Evolutionary conservation across 2,888 invertebrate genomes (phyloP).

Genomic region (Plebejus melissa): DNA sequence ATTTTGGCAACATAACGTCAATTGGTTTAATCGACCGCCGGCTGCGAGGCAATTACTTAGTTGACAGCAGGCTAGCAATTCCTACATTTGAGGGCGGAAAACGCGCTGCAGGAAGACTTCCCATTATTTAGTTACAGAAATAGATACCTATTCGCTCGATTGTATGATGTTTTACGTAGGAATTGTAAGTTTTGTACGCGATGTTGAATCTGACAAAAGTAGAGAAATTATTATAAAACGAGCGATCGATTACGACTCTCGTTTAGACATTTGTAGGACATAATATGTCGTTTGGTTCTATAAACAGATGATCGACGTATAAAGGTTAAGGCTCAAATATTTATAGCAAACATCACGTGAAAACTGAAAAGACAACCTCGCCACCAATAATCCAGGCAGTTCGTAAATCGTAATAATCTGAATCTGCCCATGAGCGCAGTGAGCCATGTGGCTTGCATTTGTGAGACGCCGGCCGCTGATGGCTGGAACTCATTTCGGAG

Average conservation of each 20-base stretch:
- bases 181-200: background rate
- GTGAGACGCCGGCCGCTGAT: background rate
- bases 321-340: background rate
- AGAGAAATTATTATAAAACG: no score
- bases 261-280: no score
- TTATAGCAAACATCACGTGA: conserved; percentile 5
- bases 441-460: background rate
- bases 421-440: background rate
- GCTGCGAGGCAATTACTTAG: conserved; percentile 75
- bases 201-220: background rate
- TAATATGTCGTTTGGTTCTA: background rate
- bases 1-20: conserved; percentile 76
- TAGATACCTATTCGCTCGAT: conserved; percentile 35
- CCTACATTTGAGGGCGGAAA: conserved; percentile 77
- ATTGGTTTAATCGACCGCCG: conserved; percentile 74
- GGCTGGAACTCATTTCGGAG: background rate
- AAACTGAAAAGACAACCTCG: background rate
- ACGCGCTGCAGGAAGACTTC: conserved; percentile 72
- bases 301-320: background rate
- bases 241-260: no score
- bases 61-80: conserved; percentile 77
- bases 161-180: background rate
- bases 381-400: background rate
- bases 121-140: conserved; percentile 66
- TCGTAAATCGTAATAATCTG: background rate